phyloP scores from a whole-genome alignment of 1,140 invertebrate species.

The Pseudachorutes palmiensis region DNA sequence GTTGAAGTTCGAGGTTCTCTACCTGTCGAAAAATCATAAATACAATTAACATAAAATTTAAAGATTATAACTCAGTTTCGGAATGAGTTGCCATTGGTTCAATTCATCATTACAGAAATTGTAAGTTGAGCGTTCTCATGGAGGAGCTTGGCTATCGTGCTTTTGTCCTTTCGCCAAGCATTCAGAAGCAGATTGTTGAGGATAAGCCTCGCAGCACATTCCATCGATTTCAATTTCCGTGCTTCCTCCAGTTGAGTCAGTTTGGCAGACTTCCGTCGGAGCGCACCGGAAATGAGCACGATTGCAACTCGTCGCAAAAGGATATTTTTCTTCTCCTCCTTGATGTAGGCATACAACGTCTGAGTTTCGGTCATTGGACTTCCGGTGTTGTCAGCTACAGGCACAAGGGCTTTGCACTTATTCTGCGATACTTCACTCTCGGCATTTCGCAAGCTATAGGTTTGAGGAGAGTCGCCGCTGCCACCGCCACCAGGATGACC shows the following conservation, averaged over 20 bases:
- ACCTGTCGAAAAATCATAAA: conserved; percentile 8
- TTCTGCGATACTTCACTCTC: no score
- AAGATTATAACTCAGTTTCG: background rate
- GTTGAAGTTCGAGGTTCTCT: conserved; percentile 19
- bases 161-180: conserved; percentile 18
- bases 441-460: no score
- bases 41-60: no score
- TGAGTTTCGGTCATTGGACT: conserved; percentile 2
- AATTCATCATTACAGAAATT: conserved; percentile 21
- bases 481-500: no score
- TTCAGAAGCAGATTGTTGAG: conserved; percentile 16
- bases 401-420: no score
- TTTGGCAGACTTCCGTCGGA: background rate
- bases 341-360: background rate
- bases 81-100: no score
- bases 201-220: conserved; percentile 18
- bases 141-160: background rate
- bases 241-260: background rate
- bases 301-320: background rate
- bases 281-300: background rate
- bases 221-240: background rate
- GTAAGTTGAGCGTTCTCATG: conserved; percentile 18
- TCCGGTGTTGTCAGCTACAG: no score
- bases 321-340: background rate
- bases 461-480: no score